These are phyloP conservation scores for Nomada lathburiana DNA, from an alignment of 2,888 invertebrate species.

Conservation along the genomic window DNA sequence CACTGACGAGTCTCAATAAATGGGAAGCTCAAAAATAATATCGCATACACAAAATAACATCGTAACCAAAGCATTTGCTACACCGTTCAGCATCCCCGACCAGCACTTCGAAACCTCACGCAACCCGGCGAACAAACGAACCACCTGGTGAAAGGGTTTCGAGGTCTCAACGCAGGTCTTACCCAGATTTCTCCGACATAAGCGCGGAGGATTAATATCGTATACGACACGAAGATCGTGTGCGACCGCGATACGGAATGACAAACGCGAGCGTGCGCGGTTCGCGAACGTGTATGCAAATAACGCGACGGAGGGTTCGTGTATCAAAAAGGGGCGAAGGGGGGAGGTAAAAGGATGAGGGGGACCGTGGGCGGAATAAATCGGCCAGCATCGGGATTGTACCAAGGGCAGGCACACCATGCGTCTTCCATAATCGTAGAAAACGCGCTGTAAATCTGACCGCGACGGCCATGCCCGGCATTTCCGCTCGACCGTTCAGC, in stretches of 20 bases:
- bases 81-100: not conserved
- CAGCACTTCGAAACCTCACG: not conserved
- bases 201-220: conserved; percentile 33
- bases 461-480: conserved; percentile 50
- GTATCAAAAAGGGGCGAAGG: not conserved
- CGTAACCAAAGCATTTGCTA: not conserved
- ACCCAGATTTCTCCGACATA: conserved; percentile 27
- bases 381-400: conserved; percentile 47
- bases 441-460: conserved; percentile 60
- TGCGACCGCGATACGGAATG: conserved; percentile 59
- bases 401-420: conserved; percentile 45
- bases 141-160: conserved; percentile 6
- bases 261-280: conserved; percentile 60
- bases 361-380: conserved; percentile 34
- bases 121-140: not conserved
- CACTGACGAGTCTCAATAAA: not conserved
- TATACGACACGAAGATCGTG: conserved; percentile 47
- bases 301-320: conserved; percentile 14
- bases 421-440: conserved; percentile 63
- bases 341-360: not conserved
- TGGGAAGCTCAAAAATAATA: not conserved
- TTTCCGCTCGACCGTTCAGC: conserved; percentile 38
- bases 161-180: not conserved
- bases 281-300: conserved; percentile 61
- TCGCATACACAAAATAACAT: not conserved